These are phyloP conservation scores for Rhagophthalmus giganteus DNA, from an alignment of 2,888 invertebrate species.

Conservation along the genomic window DNA sequence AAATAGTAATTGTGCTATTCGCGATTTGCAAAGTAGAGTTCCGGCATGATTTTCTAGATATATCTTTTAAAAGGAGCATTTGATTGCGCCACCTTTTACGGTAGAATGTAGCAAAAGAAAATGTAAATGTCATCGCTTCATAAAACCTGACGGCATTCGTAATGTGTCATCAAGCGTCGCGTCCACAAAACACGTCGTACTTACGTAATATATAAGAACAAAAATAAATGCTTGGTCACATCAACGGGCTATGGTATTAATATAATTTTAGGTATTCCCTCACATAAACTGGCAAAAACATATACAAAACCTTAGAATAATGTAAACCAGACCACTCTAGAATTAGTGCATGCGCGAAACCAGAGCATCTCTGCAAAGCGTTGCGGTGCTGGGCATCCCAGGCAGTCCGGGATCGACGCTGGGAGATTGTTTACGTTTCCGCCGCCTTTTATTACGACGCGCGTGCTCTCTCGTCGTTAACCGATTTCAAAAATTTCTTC, in stretches of 20 bases:
- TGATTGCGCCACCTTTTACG: conserved; percentile 7
- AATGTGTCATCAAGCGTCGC: too few relatives aligned
- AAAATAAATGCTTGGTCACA: neutral
- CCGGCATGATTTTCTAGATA: neutral
- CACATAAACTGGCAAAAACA: conserved; percentile 14
- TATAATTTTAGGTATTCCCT: conserved; percentile 5
- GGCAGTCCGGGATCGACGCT: conserved; percentile 40
- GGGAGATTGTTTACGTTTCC: conserved; percentile 28
- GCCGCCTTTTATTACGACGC: conserved; percentile 22
- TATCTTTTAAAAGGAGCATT: neutral
- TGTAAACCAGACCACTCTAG: conserved; percentile 30
- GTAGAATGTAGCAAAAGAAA: conserved; percentile 4
- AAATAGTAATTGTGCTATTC: too few relatives aligned
- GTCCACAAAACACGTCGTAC: neutral
- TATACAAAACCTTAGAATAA: conserved; percentile 21
- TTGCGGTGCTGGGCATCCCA: conserved; percentile 39
- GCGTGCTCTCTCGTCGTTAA: conserved; percentile 23
- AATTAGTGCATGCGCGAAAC: conserved; percentile 35
- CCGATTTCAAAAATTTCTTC: conserved; percentile 8
- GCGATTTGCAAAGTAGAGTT: too few relatives aligned
- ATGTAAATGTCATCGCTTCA: conserved; percentile 5
- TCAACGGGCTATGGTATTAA: conserved; percentile 10
- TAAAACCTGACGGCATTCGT: conserved; percentile 1
- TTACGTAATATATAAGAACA: neutral
- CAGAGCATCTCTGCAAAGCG: conserved; percentile 36